phyloP scores from a whole-genome alignment of 2,797 vertebrate species.

The Loriculus beryllinus region DNA sequence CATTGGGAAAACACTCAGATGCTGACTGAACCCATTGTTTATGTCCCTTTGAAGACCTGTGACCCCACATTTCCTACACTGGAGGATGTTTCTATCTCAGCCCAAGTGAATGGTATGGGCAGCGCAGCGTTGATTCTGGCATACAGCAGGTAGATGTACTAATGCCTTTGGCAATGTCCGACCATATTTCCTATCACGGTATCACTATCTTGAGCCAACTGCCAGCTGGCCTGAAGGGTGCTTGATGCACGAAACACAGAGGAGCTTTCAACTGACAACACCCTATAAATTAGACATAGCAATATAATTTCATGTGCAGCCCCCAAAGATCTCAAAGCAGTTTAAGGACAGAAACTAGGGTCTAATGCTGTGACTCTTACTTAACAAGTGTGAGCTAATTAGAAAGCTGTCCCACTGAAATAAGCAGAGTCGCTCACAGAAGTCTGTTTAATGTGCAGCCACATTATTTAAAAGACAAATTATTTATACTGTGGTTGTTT shows the following conservation, averaged over 20 bases:
- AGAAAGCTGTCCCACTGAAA: not conserved
- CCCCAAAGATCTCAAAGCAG: not conserved
- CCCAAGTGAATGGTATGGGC: not conserved
- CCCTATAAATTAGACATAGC: not conserved
- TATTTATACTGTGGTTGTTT: not conserved
- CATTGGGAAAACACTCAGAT: not conserved
- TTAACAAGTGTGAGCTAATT: not conserved
- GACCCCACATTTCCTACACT: not conserved
- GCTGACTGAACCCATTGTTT: not conserved
- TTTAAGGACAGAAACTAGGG: not conserved
- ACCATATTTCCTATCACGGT: not conserved
- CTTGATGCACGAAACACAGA: not conserved
- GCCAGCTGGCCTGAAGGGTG: not conserved
- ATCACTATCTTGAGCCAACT: not conserved
- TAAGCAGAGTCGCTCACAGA: not conserved
- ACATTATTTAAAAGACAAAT: not conserved
- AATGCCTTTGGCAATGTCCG: not conserved
- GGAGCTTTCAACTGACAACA: conserved; percentile 21
- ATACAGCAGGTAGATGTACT: not conserved
- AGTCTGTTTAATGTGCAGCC: not conserved
- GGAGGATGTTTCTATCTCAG: not conserved
- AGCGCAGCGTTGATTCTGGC: not conserved
- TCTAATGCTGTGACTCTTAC: not conserved
- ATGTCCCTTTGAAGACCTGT: not conserved
- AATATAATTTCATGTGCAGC: not conserved